A percentile compares a stretch with the other conserved stretches of the same genome.
phyloP scores from a whole-genome alignment of 2,797 vertebrate species.

The Sebastiscus tertius region DNA sequence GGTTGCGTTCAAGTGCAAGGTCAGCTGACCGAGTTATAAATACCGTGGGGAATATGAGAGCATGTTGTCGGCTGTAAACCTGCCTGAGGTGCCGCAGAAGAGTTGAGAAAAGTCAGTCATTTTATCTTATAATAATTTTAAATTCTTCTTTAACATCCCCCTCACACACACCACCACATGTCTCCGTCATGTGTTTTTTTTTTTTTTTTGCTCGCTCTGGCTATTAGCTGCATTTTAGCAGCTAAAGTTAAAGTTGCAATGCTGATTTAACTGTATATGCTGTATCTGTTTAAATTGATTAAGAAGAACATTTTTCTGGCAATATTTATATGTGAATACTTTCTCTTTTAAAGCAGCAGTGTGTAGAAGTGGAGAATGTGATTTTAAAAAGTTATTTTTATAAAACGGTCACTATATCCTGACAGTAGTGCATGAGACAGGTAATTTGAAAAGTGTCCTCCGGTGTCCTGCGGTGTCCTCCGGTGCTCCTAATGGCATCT shows the following conservation, averaged over 20 bases:
- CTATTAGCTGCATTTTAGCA: not conserved
- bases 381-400: too few species aligned
- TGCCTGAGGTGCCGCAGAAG: not conserved
- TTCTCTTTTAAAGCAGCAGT: not conserved
- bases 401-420: not conserved
- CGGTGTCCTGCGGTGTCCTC: not conserved
- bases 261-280: not conserved
- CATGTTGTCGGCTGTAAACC: constrained; percentile 41
- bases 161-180: not conserved
- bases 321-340: not conserved
- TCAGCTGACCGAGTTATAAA: constrained; percentile 81
- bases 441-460: not conserved
- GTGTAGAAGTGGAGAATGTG: too few species aligned
- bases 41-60: constrained; percentile 67
- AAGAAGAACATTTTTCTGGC: not conserved
- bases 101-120: constrained; percentile 1
- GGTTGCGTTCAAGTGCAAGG: constrained; percentile 70
- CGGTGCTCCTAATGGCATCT: not conserved
- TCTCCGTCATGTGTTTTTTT: not conserved
- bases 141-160: not conserved
- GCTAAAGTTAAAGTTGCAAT: not conserved
- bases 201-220: not conserved
- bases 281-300: not conserved
- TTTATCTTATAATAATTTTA: not conserved
- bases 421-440: not conserved